These are phyloP conservation scores for Phyto melanocephala DNA, from an alignment of 2,888 invertebrate genomes.

Conservation along the genomic window DNA sequence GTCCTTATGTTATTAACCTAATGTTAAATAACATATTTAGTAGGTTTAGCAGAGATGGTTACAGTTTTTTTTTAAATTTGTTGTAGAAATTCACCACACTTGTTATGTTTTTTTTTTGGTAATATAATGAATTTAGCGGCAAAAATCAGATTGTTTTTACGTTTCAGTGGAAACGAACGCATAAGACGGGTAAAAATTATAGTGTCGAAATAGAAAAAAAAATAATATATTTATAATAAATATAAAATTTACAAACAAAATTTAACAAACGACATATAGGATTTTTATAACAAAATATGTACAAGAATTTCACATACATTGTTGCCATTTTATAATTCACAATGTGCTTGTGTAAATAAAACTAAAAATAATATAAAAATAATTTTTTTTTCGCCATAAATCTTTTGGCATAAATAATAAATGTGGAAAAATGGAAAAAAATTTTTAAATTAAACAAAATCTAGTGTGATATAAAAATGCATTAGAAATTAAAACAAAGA, in stretches of 20 bases:
- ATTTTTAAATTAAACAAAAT: neutral
- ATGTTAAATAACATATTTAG: neutral
- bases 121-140: slow-evolving; percentile 26
- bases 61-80: slow-evolving; percentile 1
- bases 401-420: neutral
- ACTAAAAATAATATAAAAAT: too few relatives aligned
- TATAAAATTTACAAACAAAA: neutral
- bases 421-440: neutral
- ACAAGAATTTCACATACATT: too few relatives aligned
- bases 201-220: neutral
- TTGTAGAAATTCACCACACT: slow-evolving; percentile 41
- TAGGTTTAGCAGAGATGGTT: neutral
- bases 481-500: neutral
- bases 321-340: too few relatives aligned
- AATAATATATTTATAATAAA: too few relatives aligned
- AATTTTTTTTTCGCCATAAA: too few relatives aligned
- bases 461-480: neutral
- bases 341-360: too few relatives aligned
- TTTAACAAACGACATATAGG: too few relatives aligned
- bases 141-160: slow-evolving; percentile 54
- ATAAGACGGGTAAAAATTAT: slow-evolving; percentile 25
- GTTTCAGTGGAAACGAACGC: slow-evolving; percentile 48
- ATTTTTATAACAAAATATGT: too few relatives aligned
- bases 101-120: slow-evolving; percentile 29
- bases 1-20: neutral